Conservation (phyloP, 2,113 vertebrate species). For the Varanus salvator region DNA sequence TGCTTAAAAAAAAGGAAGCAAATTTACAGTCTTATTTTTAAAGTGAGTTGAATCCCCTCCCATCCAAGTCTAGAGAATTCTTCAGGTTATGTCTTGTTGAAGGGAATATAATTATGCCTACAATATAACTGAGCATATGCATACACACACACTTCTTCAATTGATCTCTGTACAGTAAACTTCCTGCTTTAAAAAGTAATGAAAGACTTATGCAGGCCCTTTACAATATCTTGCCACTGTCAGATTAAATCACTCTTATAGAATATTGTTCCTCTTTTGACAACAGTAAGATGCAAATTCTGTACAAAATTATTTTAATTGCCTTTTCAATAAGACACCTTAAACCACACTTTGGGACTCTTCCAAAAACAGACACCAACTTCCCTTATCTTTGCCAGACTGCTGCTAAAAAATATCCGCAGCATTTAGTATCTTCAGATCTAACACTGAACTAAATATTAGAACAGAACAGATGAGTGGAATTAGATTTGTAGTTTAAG, state of each 20-base stretch:
- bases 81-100: neutral
- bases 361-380: neutral
- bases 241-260: neutral
- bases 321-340: neutral
- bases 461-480: neutral
- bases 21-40: constrained; percentile 3
- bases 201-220: neutral
- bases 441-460: neutral
- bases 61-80: neutral
- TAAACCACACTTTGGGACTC: neutral
- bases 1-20: constrained; percentile 10
- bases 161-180: neutral
- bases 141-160: neutral
- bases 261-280: neutral
- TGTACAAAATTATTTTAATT: neutral
- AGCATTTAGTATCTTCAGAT: neutral
- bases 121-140: neutral
- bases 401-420: neutral
- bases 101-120: neutral
- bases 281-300: neutral
- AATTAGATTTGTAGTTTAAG: neutral
- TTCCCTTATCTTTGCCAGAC: neutral
- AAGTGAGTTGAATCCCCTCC: neutral
- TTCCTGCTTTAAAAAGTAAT: neutral
- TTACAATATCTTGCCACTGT: neutral